phyloP scores from a whole-genome alignment of 2,113 vertebrate genomes.

The Tapirus terrestris region DNA sequence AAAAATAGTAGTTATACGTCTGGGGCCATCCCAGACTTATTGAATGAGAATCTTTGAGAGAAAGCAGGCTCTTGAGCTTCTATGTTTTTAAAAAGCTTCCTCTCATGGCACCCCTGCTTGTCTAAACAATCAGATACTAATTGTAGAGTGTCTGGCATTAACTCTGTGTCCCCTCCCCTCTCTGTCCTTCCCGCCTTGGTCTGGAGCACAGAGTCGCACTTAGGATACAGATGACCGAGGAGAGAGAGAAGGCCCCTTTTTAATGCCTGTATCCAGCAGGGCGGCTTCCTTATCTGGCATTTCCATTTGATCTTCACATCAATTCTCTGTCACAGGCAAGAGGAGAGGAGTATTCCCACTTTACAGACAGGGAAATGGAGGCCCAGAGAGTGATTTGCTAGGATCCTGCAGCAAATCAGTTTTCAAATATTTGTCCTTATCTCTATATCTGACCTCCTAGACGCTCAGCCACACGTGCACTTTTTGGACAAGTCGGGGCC shows the following conservation, averaged over 20 bases:
- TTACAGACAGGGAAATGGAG: neutral
- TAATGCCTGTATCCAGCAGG: neutral
- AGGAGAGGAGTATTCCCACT: neutral
- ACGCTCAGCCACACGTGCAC: neutral
- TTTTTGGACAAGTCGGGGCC: neutral
- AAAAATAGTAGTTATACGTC: neutral
- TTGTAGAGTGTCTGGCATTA: neutral
- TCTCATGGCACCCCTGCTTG: neutral
- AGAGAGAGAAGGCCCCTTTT: neutral
- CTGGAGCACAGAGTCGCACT: neutral
- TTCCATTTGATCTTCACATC: neutral
- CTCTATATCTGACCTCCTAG: neutral
- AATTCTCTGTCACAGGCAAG: neutral
- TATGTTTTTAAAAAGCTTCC: neutral
- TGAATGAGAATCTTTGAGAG: conserved; percentile 24
- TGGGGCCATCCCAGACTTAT: neutral
- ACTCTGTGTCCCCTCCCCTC: neutral
- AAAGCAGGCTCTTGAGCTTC: neutral
- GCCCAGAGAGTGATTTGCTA: neutral
- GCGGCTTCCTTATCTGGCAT: neutral
- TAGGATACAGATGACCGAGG: neutral
- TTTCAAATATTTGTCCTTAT: neutral
- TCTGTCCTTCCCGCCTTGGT: neutral
- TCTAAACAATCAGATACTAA: neutral
- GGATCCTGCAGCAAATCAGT: neutral